Evolutionary conservation across 2,113 vertebrate genomes (phyloP), one percentile per base, ranked within the genome.

Genomic region (Pachycephala philippinensis): DNA sequence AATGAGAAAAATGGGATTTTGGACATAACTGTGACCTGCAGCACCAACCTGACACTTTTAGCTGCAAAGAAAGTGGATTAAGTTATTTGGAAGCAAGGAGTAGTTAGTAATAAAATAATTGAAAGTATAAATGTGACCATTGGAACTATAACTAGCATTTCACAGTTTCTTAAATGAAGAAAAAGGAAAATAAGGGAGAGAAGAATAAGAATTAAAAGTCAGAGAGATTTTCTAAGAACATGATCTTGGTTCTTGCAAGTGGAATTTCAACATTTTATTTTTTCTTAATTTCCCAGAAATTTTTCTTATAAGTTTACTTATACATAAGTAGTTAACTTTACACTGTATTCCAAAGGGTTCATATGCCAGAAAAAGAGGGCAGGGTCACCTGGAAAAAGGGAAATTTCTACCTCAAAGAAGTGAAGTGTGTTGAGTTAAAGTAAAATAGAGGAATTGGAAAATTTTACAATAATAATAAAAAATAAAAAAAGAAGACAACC

Each of bases 401-500:
- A 40, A 87, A 37, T 80, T 96, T 96, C 86, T 96, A 66, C 27
- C 50, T 97, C 33, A 72, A 91, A 54, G 54, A 60, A 83, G n/a
- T 18, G 47, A 92, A 89, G 8, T 84, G 40, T 88, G 23, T 66
- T 7, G 45, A 65, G 44, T 65, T 91, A 75, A 92, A 96, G 56
- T 71, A 88, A 94, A 97, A 82, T 31, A 84, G 66, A 90, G 37
- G 82, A 95, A 90, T 70, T 35, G 54, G 84, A 88, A 93, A 88
- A 95, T 76, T 65, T 93, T 71, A 26, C 7, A 9, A 52, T 93
- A 68, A 66, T 57, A 84, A 80, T 75, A 40, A 81, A 39, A 6
- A 19, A 17, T 9, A n/a, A 40, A 13, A 13, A 37, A 37, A 6
- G 54, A 17, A 54, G 44, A 33, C 31, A 72, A 17, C 47, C 30